Evolutionary conservation across 2,113 vertebrate genomes (phyloP), one percentile per base, ranked within the genome.

Genomic region (Paratilapia polleni): DNA sequence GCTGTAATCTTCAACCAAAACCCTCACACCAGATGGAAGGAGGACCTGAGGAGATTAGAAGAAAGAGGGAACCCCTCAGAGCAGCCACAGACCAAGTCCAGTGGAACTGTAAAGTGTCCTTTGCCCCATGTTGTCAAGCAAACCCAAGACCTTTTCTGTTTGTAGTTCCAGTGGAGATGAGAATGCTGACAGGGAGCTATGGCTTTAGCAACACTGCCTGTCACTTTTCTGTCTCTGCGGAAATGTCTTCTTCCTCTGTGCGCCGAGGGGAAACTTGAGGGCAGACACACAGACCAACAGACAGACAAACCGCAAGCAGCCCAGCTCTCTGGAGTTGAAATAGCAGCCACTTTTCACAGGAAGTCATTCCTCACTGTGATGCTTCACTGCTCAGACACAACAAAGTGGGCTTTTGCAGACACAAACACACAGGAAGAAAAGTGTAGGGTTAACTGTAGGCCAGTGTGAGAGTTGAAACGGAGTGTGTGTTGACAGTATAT

Each of bases 341-440:
- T 93, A 94, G 88, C 92, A 91, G 92, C 90, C 90, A 86, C 90
- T 91, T 94, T 84, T 89, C 82, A 82, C 87, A 92, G 93, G 92
- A 94, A 94, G 92, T 88, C 86, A 77, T 92, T 90, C 87, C 87
- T 92, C 88, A 88, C 83, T 79, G 88, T 19, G 89, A 93, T 83
- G 93, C 90, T 90, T 92, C 92, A 61, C 85, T 83, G 90, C 92
- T 93, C 86, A 95, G 86, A 93, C 93, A 92, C 90, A 95, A 94
- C 91, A 94, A 91, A 93, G 93, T 81, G 76, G 81, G 70, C 82
- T 93, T 87, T 89, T 80, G 84, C 62, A 87, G 85, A 88, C 87
- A 88, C 87, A 87, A 82, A 89, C 87, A 83, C 85, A 89, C 84
- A 87, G 83, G 81, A 70, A 87, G 87, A 87, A 87, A 66, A 89